Percentiles rank a stretch among this genome's conserved stretches.
Evolutionary conservation across 1,140 invertebrate species (phyloP).

Genomic region (Fopius arisanus): DNA sequence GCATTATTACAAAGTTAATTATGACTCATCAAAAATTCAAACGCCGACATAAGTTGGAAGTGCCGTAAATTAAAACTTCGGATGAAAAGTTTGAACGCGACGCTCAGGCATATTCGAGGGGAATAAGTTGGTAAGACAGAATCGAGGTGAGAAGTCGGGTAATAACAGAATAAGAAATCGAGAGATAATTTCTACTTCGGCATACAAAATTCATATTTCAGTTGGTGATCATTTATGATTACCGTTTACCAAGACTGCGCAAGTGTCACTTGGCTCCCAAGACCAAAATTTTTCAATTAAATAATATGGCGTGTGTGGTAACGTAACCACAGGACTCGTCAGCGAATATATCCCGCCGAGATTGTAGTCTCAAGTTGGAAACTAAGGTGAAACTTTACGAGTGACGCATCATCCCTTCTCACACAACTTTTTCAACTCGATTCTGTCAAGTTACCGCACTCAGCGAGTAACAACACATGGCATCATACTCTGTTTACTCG

Average conservation of each 20-base stretch:
- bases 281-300: no score
- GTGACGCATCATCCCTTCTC: background rate
- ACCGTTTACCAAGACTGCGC: no score
- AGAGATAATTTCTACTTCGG: no score
- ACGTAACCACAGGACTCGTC: background rate
- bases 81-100: background rate
- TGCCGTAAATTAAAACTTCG: background rate
- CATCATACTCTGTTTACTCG: background rate
- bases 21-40: background rate
- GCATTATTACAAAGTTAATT: background rate
- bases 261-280: no score
- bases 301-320: background rate
- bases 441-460: slow-evolving; percentile 3
- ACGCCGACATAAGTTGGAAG: background rate
- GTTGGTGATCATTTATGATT: no score
- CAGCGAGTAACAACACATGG: background rate
- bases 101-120: no score
- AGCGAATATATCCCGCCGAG: background rate
- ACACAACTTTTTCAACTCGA: slow-evolving; percentile 8
- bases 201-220: no score
- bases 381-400: slow-evolving; percentile 1
- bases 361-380: background rate
- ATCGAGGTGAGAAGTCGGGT: no score
- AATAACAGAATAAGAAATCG: no score
- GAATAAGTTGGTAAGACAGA: no score